These are phyloP conservation scores for Mellilla xanthometata DNA, from an alignment of 2,888 invertebrate species.

Conservation along the genomic window DNA sequence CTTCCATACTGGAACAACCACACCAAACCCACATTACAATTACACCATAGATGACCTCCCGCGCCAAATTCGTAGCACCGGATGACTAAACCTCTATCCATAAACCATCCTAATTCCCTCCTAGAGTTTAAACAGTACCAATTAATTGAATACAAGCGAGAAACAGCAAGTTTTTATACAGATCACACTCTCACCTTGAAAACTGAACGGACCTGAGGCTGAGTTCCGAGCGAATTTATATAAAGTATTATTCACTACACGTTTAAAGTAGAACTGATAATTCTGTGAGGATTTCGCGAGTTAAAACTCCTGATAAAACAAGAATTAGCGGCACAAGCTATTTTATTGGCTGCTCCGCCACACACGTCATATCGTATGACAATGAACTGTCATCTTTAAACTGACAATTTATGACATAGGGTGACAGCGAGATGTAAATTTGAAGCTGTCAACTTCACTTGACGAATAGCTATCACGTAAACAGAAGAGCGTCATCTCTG, in stretches of 20 bases:
- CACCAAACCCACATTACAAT: conserved; percentile 37
- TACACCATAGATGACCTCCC: conserved; percentile 26
- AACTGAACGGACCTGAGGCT: conserved; percentile 34
- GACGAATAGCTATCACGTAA: too few relatives aligned
- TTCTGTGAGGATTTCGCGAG: conserved; percentile 34
- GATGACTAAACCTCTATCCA: conserved; percentile 50
- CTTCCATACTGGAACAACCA: conserved; percentile 66
- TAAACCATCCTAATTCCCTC: conserved; percentile 48
- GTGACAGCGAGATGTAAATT: too few relatives aligned
- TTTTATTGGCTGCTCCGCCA: conserved; percentile 42
- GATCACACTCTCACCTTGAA: conserved; percentile 48
- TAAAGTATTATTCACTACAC: conserved; percentile 33
- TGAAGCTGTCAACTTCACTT: neutral
- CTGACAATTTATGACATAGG: too few relatives aligned
- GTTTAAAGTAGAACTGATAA: conserved; percentile 39
- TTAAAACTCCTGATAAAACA: conserved; percentile 44
- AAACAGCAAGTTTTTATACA: conserved; percentile 28
- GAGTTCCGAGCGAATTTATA: conserved; percentile 21
- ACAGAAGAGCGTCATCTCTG: too few relatives aligned
- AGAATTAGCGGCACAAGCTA: conserved; percentile 38
- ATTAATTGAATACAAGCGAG: conserved; percentile 31
- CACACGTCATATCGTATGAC: conserved; percentile 26
- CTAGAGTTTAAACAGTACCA: conserved; percentile 30
- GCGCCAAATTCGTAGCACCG: conserved; percentile 42
- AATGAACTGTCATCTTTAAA: conserved; percentile 8